These are phyloP conservation scores for Portunus trituberculatus DNA, from an alignment of 1,140 invertebrate genomes.

Conservation along the genomic window DNA sequence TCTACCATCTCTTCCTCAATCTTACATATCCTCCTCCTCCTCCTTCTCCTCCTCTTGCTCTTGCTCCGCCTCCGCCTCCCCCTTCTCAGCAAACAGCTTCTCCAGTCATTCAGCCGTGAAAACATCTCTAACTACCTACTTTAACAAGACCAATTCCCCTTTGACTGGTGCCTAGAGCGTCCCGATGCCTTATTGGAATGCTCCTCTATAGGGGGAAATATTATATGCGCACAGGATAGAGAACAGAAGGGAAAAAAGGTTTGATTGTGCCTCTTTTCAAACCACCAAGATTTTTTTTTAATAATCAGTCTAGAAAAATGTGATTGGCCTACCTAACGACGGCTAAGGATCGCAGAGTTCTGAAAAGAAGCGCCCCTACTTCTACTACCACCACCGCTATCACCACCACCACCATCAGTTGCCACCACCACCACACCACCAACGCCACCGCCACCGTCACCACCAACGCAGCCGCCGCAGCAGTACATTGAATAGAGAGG, in stretches of 20 bases:
- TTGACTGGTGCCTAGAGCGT: not conserved
- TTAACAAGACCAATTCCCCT: slow-evolving; percentile 22
- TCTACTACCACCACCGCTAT: too few relatives aligned
- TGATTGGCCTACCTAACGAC: slow-evolving; percentile 10
- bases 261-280: not conserved
- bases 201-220: not conserved
- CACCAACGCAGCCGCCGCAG: too few relatives aligned
- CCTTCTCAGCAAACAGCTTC: not conserved
- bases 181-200: not conserved
- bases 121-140: not conserved
- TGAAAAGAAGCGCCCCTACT: too few relatives aligned
- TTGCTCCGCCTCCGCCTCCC: not conserved
- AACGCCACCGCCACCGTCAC: too few relatives aligned
- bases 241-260: not conserved
- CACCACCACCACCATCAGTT: too few relatives aligned
- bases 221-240: not conserved
- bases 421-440: too few relatives aligned
- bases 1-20: not conserved
- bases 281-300: not conserved
- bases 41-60: not conserved
- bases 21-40: not conserved
- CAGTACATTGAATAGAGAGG: too few relatives aligned
- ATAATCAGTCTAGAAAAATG: not conserved
- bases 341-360: not conserved
- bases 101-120: not conserved